Percentiles rank a stretch among this genome's conserved stretches.
These are phyloP conservation scores for Chaetorhynchus papuensis DNA, from an alignment of 2,113 vertebrate species.

Conservation along the genomic window DNA sequence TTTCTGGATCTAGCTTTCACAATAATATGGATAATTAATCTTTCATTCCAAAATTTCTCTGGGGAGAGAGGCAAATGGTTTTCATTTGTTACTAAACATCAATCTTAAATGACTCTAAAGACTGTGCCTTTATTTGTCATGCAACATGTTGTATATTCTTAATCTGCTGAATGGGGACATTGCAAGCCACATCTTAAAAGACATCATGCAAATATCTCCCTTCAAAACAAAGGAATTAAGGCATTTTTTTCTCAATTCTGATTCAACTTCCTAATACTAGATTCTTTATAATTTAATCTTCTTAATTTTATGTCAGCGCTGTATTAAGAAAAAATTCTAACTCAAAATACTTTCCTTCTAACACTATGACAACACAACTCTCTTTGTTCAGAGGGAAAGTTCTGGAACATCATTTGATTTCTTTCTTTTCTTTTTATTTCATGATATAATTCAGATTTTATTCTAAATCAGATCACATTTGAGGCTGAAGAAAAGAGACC, in stretches of 20 bases:
- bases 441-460: background rate
- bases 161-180: background rate
- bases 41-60: constrained; percentile 55
- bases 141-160: constrained; percentile 21
- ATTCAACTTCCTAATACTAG: background rate
- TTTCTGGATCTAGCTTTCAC: constrained; percentile 52
- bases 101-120: constrained; percentile 33
- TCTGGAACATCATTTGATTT: background rate
- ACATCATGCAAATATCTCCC: background rate
- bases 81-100: constrained; percentile 57
- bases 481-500: background rate
- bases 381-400: background rate
- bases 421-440: background rate
- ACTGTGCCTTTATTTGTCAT: constrained; percentile 19
- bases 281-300: background rate
- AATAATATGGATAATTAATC: constrained; percentile 58
- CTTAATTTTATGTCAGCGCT: background rate
- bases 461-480: background rate
- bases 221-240: background rate
- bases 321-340: background rate
- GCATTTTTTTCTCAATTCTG: background rate
- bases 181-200: background rate
- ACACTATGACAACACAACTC: background rate
- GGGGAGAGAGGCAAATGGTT: constrained; percentile 28
- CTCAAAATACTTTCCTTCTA: background rate